Base-by-base conservation (phyloP, 2,113 vertebrate species). In the Callionymus lyra region DNA sequence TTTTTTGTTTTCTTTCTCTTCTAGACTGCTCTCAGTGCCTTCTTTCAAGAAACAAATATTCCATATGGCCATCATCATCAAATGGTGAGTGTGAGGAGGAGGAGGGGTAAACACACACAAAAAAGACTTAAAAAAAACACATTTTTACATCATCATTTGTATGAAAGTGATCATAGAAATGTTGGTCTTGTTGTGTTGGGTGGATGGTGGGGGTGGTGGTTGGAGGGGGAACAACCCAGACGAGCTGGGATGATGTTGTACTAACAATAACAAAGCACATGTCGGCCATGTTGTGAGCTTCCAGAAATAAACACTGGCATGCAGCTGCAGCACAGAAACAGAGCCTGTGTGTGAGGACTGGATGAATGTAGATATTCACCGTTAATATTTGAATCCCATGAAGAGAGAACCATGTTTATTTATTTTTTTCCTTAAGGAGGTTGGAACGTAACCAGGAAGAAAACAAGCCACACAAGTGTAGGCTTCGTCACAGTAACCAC, bases 41-140 rank as follows among this genome's bases (percentile, higher is more conserved):
- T 98, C 84, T 98, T 98, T 77, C 94, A 96, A 88, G 94, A 98
- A 87, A 90, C 94, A 63, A 97, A 91, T 82, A 92, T 94, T 71
- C 92, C 92, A 60, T 94, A 94, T 75, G 91, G 89, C 73, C 93
- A 96, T 87, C 89, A 89, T 81, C 93, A 97, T 88, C 94, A 98
- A 85, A 95, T 97, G 94, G 94, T 98, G 87, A 95, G 94, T 88
- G 88, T 79, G 13, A 31, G 21, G 34, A 44, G 12, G 13, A 41
- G 34, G 6, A 59, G 38, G 41, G 27, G 27, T 6, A 18, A 3
- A 14, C 2, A 52, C 38, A 34, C n/a, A n/a, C n/a, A n/a, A n/a
- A n/a, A 50, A 31, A 12, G 2, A 11, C 16, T 12, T 34, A 16
- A 12, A 12, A 32, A 34, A 15, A 17, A 16, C 1, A 12, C 1